phyloP scores from a whole-genome alignment of 2,797 vertebrate genomes.

The Dryobates pubescens region DNA sequence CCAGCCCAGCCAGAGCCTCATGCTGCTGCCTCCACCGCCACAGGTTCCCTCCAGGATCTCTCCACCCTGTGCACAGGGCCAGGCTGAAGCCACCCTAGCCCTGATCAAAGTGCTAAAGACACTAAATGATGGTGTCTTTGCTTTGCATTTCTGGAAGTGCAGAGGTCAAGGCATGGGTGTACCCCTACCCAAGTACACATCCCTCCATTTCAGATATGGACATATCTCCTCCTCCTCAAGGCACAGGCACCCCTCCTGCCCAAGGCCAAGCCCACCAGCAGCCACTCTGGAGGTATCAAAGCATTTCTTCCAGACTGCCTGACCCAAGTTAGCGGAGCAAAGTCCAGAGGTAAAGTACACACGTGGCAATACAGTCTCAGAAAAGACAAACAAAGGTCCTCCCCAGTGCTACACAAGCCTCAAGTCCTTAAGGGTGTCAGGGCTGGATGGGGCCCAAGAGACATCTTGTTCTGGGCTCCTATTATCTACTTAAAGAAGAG shows the following conservation, averaged over 20 bases:
- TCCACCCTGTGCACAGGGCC: no score
- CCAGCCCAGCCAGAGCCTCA: no score
- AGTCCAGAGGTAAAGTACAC: neutral
- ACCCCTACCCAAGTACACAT: neutral
- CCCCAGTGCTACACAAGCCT: neutral
- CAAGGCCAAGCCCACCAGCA: neutral
- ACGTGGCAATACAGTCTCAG: neutral
- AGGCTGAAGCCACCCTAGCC: no score
- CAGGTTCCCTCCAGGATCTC: no score
- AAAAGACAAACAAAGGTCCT: neutral
- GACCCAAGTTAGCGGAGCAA: neutral
- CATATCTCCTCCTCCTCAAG: neutral
- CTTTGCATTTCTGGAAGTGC: neutral
- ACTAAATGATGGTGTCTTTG: neutral
- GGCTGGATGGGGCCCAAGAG: neutral
- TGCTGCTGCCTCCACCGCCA: no score
- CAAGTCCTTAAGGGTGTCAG: neutral
- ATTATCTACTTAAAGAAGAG: constrained; percentile 39
- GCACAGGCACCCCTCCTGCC: neutral
- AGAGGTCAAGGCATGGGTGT: neutral
- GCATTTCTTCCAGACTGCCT: neutral
- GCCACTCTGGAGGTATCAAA: neutral
- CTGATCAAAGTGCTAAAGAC: neutral
- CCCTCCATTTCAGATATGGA: fast-evolving
- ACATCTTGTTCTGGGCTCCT: neutral